Base-by-base conservation (phyloP, 2,888 invertebrate genomes). In the Himalopsyche japonica region DNA sequence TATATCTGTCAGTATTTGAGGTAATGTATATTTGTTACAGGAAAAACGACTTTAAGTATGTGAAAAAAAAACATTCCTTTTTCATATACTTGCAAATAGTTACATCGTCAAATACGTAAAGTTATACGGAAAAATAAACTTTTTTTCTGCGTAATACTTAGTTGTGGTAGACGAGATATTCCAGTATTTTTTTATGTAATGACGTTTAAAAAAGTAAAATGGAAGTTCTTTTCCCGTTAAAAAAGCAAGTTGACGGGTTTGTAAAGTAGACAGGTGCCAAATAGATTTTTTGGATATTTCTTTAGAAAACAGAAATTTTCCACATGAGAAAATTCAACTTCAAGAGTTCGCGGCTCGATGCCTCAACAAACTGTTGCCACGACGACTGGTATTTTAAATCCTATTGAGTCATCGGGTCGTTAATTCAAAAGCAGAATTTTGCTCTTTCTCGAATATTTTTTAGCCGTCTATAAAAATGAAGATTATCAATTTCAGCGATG, bases 201-300 rank as follows among this genome's bases (percentile, higher is more conserved):
- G 57, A 57, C 57, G 24, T 57, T 57, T 57, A 57, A 57, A 49
- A 57, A 49, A 32, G 49, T n/a, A 49, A 49, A 49, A 49, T 20
- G 49, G 49, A n/a, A 49, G 49, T 49, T 49, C 48, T 49, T 49
- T 49, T 18, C 49, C 49, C 49, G 49, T 49, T 49, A 49, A 49
- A 49, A 49, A 49, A 49, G 49, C 49, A 20, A 57, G 57, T 57
- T 57, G 57, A 57, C 57, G 57, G 57, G 57, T 57, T 57, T 57
- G 57, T 57, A 57, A 57, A 57, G 57, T 57, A 78, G 78, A 78
- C 78, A 78, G 78, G 78, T 78, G 78, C 37, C 78, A 78, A 78
- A 24, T 37, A 78, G 24, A 78, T 37, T 37, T 37, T 37, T 34
- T 7, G 24, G 43, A 78, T 78, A 37, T 34, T 78, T n/a, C 37